Evolutionary conservation across 2,113 vertebrate genomes (phyloP).

Genomic region (Dascyllus trimaculatus): DNA sequence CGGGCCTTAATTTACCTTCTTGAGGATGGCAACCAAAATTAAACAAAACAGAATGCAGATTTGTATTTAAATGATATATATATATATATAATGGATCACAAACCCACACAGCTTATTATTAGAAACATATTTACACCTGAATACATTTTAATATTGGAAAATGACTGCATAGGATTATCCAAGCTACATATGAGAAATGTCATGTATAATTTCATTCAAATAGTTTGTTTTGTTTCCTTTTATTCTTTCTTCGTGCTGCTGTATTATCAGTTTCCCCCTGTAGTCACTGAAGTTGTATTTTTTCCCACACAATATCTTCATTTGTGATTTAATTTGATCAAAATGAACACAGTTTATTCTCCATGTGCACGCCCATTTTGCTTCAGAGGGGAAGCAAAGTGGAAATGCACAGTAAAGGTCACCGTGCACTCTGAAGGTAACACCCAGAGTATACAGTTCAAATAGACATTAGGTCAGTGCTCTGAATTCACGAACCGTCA

Average conservation of each 20-base stretch:
- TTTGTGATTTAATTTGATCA: background rate
- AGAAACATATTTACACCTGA: background rate
- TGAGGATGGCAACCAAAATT: background rate
- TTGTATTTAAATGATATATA: too few species aligned
- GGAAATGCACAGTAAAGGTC: constrained; percentile 5
- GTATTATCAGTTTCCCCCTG: background rate
- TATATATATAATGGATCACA: too few species aligned
- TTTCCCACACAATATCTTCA: background rate
- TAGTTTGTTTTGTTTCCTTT: background rate
- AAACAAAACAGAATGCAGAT: too few species aligned
- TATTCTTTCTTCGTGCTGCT: background rate
- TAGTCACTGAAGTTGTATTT: background rate
- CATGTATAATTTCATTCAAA: background rate
- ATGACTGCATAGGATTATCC: background rate
- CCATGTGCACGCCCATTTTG: background rate
- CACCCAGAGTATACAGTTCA: constrained; percentile 24
- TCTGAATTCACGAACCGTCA: constrained; percentile 25
- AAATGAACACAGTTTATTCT: background rate
- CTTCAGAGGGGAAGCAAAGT: background rate
- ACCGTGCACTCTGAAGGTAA: constrained; percentile 21
- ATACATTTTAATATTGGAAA: background rate
- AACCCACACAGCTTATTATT: too few species aligned
- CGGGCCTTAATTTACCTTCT: background rate
- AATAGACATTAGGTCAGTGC: background rate
- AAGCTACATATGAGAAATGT: background rate